Evolutionary conservation across 1,140 invertebrate genomes (phyloP), one percentile per base, ranked within the genome.

Genomic region (Diorhabda sublineata): DNA sequence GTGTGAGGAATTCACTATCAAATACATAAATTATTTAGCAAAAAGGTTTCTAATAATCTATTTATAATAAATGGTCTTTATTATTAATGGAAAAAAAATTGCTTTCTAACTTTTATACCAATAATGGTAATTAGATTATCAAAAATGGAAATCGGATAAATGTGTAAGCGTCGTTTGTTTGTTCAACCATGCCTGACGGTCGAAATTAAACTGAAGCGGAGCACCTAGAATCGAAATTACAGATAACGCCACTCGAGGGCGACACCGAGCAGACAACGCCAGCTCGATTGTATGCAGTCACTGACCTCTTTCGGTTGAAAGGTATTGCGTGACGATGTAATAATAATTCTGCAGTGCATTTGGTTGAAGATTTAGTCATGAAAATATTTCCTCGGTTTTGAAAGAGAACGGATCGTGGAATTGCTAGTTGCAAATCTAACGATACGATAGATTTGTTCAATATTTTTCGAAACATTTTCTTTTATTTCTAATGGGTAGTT

Each of bases 291-390:
- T 62, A 43, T 62, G 56, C 64, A 65, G 64, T 65, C 64, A 65
- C 64, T 65, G 64, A 65, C 64, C 64, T 65, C 64, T 43, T 58
- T 65, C 56, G 64, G 9, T 58, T 57, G 52, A 58, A 65, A 65
- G 47, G 41, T 26, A 65, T 65, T 65, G 64, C 64, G 47, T 61
- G 59, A 61, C 59, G 42, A 3, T 43, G 58, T 52, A 52, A 52
- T 52, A 52, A 52, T 52, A 52, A 52, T 52, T 52, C 47, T 52
- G 47, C 47, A 52, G 47, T 52, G 47, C 47, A 52, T 52, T 52
- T 52, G 47, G 47, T 52, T 52, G n/a, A 52, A 52, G n/a, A 52
- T 52, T 52, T 52, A 52, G 47, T 52, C 47, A 52, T 52, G 47
- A 52, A 52, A 52, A 52, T n/a, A 52, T 8, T n/a, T 52, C n/a